phyloP scores from a whole-genome alignment of 2,113 vertebrate genomes.

The Synchiropus splendidus region DNA sequence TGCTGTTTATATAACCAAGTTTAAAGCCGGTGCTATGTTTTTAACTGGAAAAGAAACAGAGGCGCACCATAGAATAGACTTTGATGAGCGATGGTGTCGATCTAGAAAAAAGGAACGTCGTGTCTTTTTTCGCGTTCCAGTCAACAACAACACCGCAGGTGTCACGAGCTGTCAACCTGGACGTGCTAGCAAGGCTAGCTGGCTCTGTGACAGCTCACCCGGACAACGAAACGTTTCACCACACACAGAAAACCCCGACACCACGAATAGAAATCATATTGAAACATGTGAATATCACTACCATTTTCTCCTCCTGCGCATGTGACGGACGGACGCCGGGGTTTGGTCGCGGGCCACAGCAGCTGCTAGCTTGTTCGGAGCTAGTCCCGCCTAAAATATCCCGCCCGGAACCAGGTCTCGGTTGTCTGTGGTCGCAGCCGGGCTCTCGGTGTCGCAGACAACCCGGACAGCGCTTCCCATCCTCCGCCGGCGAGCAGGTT shows the following conservation, averaged over 20 bases:
- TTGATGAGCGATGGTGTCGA: too few relatives aligned
- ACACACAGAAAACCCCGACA: not conserved
- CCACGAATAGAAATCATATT: not conserved
- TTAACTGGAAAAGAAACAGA: too few relatives aligned
- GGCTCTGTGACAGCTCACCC: not conserved
- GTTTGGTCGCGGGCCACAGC: constrained; percentile 15
- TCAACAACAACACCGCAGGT: constrained; percentile 2
- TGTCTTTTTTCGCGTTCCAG: too few relatives aligned
- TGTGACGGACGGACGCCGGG: constrained; percentile 17
- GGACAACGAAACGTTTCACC: not conserved
- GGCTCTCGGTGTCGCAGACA: constrained; percentile 15
- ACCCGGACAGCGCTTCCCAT: constrained; percentile 36
- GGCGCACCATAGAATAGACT: too few relatives aligned
- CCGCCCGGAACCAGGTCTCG: not conserved
- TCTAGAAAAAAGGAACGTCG: too few relatives aligned
- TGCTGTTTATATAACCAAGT: too few relatives aligned
- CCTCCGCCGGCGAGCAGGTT: constrained; percentile 8
- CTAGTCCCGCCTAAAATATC: not conserved
- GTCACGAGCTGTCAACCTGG: constrained; percentile 9
- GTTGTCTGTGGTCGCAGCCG: constrained; percentile 4
- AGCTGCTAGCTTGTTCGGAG: constrained; percentile 9
- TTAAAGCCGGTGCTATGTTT: too few relatives aligned
- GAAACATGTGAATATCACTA: constrained; percentile 6
- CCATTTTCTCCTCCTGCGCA: constrained; percentile 44
- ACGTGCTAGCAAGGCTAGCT: constrained; percentile 2